phyloP scores from a whole-genome alignment of 2,888 invertebrate genomes.

The Melinaea marsaeus region DNA sequence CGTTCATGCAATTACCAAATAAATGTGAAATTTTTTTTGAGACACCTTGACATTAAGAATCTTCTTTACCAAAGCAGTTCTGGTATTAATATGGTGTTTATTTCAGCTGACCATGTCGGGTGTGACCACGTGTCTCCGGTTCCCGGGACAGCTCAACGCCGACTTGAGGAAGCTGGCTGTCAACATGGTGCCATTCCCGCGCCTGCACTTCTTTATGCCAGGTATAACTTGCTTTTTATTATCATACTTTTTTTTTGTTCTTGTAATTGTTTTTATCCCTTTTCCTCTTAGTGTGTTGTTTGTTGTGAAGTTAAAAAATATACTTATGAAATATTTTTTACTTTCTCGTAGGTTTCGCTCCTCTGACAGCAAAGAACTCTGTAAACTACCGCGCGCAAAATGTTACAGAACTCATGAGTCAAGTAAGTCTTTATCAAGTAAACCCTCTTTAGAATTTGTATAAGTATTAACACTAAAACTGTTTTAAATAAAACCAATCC shows the following conservation, averaged over 20 bases:
- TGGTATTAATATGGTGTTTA: no score
- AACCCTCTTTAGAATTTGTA: neutral
- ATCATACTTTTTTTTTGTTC: slow-evolving; percentile 2
- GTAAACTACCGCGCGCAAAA: slow-evolving; percentile 84
- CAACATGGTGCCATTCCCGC: slow-evolving; percentile 96
- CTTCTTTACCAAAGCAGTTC: no score
- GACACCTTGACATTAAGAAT: slow-evolving; percentile 1
- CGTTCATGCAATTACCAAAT: no score
- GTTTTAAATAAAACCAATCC: neutral
- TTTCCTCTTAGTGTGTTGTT: no score
- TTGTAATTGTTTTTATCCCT: slow-evolving; percentile 1
- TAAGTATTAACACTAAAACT: neutral
- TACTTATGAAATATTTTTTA: neutral
- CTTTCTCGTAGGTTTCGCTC: slow-evolving; percentile 80
- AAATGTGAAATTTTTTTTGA: no score
- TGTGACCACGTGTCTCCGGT: slow-evolving; percentile 89
- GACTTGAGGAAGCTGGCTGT: slow-evolving; percentile 91
- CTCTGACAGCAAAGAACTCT: slow-evolving; percentile 85
- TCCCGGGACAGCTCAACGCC: slow-evolving; percentile 95
- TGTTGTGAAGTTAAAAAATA: neutral
- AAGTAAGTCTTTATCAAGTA: slow-evolving; percentile 48
- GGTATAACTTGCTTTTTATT: slow-evolving; percentile 33
- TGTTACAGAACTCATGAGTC: slow-evolving; percentile 87
- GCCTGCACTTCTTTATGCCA: slow-evolving; percentile 92
- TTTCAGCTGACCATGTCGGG: slow-evolving; percentile 82